phyloP scores from a whole-genome alignment of 1,140 invertebrate species.

The Carposina sasakii region DNA sequence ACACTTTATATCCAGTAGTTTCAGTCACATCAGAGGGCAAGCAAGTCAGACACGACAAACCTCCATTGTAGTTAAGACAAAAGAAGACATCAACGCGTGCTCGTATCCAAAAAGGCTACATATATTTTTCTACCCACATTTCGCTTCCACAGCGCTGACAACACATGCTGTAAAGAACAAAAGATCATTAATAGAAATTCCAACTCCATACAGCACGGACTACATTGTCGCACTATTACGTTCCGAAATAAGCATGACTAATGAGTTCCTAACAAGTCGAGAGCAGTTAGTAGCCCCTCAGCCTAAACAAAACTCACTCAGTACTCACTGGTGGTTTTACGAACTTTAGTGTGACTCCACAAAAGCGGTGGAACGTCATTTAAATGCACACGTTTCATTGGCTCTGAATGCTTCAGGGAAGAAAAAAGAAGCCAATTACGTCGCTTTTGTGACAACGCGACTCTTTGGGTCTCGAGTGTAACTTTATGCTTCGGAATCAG shows the following conservation, averaged over 20 bases:
- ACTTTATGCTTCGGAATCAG: conserved; percentile 55
- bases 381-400: conserved; percentile 73
- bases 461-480: conserved; percentile 66
- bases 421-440: conserved; percentile 71
- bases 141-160: no score
- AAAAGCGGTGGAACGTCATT: conserved; percentile 70
- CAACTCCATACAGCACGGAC: no score
- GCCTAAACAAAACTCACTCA: conserved; percentile 63
- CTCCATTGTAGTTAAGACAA: no score
- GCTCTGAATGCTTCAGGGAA: conserved; percentile 69
- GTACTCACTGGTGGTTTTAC: conserved; percentile 54
- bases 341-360: conserved; percentile 69
- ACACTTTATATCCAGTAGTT: no score
- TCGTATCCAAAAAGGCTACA: no score
- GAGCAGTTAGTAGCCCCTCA: conserved; percentile 58
- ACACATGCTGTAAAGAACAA: no score
- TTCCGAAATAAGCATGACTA: conserved; percentile 65
- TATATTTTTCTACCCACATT: no score
- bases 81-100: no score
- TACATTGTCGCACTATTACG: conserved; percentile 27
- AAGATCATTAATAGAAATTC: no score
- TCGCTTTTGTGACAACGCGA: conserved; percentile 61
- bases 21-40: no score
- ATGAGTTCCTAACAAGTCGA: conserved; percentile 63
- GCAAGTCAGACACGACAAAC: no score